Percentiles rank a stretch among this genome's conserved stretches.
Evolutionary conservation across 1,140 invertebrate species (phyloP).

Genomic region (Marisa cornuarietis): DNA sequence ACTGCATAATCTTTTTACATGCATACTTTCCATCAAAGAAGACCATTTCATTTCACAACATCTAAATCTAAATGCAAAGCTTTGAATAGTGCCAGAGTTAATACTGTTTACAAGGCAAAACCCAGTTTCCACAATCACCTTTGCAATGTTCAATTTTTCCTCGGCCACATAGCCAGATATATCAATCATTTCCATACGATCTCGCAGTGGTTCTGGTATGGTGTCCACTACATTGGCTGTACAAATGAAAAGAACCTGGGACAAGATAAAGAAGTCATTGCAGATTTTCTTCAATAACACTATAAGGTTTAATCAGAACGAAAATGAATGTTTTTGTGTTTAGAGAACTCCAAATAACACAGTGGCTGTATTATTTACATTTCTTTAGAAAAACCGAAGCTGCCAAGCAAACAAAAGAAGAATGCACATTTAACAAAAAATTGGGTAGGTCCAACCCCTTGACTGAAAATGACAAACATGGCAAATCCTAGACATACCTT

Average conservation of each 20-base stretch:
- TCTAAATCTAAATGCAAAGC: too few relatives aligned
- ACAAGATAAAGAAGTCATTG: conserved; percentile 9
- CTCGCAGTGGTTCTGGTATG: conserved; percentile 95
- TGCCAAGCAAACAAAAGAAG: neutral
- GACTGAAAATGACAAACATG: too few relatives aligned
- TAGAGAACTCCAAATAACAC: neutral
- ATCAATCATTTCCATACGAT: conserved; percentile 99
- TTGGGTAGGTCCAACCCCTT: too few relatives aligned
- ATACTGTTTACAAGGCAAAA: too few relatives aligned
- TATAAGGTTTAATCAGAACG: neutral
- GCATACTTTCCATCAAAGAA: too few relatives aligned
- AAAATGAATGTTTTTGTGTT: neutral
- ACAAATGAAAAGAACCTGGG: conserved; percentile 90
- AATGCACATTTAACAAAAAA: neutral
- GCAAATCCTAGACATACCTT: conserved; percentile 71
- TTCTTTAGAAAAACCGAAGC: neutral
- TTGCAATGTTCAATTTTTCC: conserved; percentile 95
- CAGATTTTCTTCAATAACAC: too few relatives aligned
- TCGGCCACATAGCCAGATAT: conserved; percentile 99
- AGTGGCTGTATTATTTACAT: neutral
- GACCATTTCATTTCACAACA: too few relatives aligned
- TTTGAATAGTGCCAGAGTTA: too few relatives aligned
- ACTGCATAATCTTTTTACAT: too few relatives aligned
- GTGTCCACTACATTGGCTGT: conserved; percentile 97
- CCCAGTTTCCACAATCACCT: conserved; percentile 50